Percentiles rank a stretch among this genome's conserved stretches.
phyloP scores from a whole-genome alignment of 2,888 invertebrate genomes.

The Sarcophaga carnaria region DNA sequence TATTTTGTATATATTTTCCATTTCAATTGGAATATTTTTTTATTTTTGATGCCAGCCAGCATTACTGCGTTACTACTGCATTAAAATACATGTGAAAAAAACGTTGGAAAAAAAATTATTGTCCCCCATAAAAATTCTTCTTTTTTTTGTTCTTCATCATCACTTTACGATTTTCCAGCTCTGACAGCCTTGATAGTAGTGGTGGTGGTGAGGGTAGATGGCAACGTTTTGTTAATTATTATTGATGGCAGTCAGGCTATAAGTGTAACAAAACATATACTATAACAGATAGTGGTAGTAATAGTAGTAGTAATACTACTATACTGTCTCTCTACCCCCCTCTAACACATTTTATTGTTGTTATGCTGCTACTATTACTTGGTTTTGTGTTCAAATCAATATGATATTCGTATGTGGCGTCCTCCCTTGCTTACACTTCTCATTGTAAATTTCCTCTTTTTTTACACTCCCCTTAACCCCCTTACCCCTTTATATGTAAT shows the following conservation, averaged over 20 bases:
- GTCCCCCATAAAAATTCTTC: neutral
- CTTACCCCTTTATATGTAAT: neutral
- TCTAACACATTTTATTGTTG: neutral
- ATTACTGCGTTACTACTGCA: constrained; percentile 12
- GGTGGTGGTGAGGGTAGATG: neutral
- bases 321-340: neutral
- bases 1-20: neutral
- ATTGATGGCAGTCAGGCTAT: constrained; percentile 54
- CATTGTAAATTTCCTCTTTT: neutral
- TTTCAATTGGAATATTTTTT: constrained; percentile 38
- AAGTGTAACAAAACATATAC: neutral
- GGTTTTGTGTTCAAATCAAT: too few species aligned
- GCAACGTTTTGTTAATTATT: constrained; percentile 63
- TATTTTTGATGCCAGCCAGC: neutral
- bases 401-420: too few species aligned
- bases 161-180: neutral
- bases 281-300: neutral
- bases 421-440: neutral
- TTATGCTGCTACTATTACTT: neutral
- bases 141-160: neutral
- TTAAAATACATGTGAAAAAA: neutral
- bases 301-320: neutral
- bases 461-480: neutral
- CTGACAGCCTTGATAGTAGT: neutral
- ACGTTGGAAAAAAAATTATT: neutral